Evolutionary conservation across 2,888 invertebrate genomes (phyloP), one percentile per base, ranked within the genome.

Genomic region (Brenthis daphne): DNA sequence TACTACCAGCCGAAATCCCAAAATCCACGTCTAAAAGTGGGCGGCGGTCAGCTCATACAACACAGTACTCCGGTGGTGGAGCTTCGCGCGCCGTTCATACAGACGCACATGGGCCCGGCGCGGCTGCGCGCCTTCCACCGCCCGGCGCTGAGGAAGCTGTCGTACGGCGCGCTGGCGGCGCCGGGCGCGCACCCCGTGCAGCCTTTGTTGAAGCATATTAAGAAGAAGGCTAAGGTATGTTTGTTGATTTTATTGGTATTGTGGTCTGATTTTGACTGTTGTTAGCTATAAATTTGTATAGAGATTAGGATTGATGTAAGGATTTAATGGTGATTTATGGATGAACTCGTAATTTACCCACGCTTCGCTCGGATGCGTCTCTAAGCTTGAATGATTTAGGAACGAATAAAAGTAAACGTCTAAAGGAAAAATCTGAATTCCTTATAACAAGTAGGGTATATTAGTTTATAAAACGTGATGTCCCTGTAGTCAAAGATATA

Each of bases 31-130:
- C 93, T 97, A 0, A 97, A 97, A 88, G 97, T 98, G 4, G 97
- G 98, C 12, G 98, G 98, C 2, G 98, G 97, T 0, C 98, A 97
- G 86, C 93, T 98, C 3, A 97, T 98, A 70, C 98, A 99, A 85
- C 99, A 99, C 90, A 99, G 99, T 51, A 99, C 98, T 0, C 99
- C 99, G 0, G 98, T 99, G 0, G 98, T 99, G 11, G 99, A 99
- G 85, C 90, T 99, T 3, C 94, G 98, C 37, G 96, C 96, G 5
- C 98, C 99, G 0, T 99, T 99, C 90, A 97, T 99, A 73, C 99
- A 99, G 73, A 98, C 98, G 0, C 97, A 98, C 83, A 96, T 98
- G 96, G 96, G 96, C 0, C 91, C 93, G 3, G 93, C 92, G 0
- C 76, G 90, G 2, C 89, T 99, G 66, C 94, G 99, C 0, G 96